Conservation (phyloP, 2,797 vertebrate genomes). For the Nyctalus aviator region DNA sequence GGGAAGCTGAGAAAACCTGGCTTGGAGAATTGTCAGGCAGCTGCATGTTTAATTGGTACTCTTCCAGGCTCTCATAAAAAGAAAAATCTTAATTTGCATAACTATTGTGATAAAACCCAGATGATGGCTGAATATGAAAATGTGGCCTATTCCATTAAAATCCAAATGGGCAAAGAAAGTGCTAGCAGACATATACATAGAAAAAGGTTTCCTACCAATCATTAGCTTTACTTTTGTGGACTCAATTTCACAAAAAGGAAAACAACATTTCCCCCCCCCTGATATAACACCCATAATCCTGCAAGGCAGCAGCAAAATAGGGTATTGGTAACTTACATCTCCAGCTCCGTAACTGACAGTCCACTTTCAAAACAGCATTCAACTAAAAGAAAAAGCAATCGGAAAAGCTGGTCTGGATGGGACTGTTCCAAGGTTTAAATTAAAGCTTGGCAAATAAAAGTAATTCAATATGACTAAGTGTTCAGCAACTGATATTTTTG, state of each 20-base stretch:
- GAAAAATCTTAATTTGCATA: not conserved
- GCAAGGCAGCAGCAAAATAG: not conserved
- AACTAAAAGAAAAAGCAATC: not conserved
- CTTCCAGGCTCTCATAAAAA: not conserved
- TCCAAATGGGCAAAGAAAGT: not conserved
- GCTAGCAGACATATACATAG: not conserved
- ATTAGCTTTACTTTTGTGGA: not conserved
- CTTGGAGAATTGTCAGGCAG: not conserved
- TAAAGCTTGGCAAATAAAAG: slow-evolving; percentile 12
- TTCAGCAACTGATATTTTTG: not conserved
- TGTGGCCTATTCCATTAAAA: not conserved
- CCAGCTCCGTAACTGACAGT: not conserved
- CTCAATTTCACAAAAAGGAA: not conserved
- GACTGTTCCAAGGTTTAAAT: not conserved
- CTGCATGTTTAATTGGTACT: not conserved
- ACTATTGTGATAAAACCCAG: not conserved
- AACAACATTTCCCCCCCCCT: not conserved
- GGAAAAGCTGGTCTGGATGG: not conserved
- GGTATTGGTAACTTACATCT: not conserved
- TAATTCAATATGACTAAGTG: not conserved
- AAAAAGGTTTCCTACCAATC: not conserved
- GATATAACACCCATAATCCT: not conserved
- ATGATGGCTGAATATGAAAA: not conserved
- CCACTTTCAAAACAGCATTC: not conserved
- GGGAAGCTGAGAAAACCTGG: not conserved